Percentiles rank a stretch among this genome's conserved stretches.
Conservation (phyloP, 1,140 invertebrate species). For the Philopotamus ludificatus region DNA sequence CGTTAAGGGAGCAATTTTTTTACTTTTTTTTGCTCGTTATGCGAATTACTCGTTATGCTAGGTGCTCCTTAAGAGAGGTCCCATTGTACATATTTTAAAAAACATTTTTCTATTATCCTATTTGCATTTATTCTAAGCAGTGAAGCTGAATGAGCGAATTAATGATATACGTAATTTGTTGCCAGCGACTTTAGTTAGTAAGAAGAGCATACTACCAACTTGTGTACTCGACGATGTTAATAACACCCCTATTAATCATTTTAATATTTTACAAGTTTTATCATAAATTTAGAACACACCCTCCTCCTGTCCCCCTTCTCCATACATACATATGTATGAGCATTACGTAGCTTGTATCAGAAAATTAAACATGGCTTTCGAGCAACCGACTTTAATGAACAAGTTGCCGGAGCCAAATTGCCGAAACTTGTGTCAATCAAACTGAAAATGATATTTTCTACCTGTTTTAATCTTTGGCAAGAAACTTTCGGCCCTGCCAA, state of each 20-base stretch:
- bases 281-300: conserved; percentile 4
- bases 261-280: conserved; percentile 6
- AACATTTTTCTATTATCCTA: neutral
- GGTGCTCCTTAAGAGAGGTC: too few relatives aligned
- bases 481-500: neutral
- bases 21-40: too few relatives aligned
- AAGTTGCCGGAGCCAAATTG: neutral
- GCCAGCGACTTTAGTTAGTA: too few relatives aligned
- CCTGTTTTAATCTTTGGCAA: neutral
- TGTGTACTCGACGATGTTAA: neutral
- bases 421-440: neutral
- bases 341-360: neutral
- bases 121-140: neutral
- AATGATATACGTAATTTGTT: too few relatives aligned
- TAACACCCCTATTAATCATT: conserved; percentile 10
- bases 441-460: neutral
- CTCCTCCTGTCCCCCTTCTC: too few relatives aligned
- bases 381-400: neutral
- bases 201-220: neutral
- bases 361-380: neutral
- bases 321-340: neutral
- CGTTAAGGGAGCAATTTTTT: too few relatives aligned
- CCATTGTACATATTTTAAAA: too few relatives aligned
- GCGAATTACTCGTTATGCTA: too few relatives aligned
- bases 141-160: too few relatives aligned